Evolutionary conservation across 1,140 invertebrate genomes (phyloP), one percentile per base, ranked within the genome.

Genomic region (Drosophila ercepeae): DNA sequence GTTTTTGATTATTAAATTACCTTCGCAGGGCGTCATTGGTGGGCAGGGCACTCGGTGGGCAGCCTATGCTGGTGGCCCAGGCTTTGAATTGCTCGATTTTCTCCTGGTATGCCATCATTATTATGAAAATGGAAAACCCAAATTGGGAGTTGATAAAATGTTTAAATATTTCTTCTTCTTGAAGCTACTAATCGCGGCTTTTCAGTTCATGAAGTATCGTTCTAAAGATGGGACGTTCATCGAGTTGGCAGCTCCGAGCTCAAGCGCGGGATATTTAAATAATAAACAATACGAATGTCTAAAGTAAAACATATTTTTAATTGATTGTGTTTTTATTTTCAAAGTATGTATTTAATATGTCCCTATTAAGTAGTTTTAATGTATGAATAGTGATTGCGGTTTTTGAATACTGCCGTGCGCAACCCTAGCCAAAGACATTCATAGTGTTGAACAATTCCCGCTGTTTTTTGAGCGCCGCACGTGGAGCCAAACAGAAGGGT

Each of bases 41-140:
- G 9, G 89, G 89, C 18, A 91, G 41, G 0, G 64, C 63, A 16
- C 51, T 55, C 3, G 78, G 71, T 9, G 78, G 67, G n/a, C 86
- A 91, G 11, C 82, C 86, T n/a, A 90, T 21, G 11, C 64, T 78
- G 11, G 64, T 83, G 13, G 86, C 82, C 89, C 89, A 91, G 5
- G 51, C 9, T 13, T 71, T 68, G 49, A 91, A 91, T 0, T 29
- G 27, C 0, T 63, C 34, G 4, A 78, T 89, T 50, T 89, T 60
- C 4, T 89, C 83, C 13, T 59, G 42, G 45, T 63, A 68, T 13
- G 76, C n/a, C 84, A 89, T 89, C n/a, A 29, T 71, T 41, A 29
- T 71, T 32, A 18, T n/a, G n/a, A 23, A 42, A 41, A 18, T 25
- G 53, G 32, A 23, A n/a, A 5, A 36, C 34, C 11, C n/a, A 39